Base-by-base conservation (phyloP, 2,113 vertebrate species). In the Connochaetes taurinus region DNA sequence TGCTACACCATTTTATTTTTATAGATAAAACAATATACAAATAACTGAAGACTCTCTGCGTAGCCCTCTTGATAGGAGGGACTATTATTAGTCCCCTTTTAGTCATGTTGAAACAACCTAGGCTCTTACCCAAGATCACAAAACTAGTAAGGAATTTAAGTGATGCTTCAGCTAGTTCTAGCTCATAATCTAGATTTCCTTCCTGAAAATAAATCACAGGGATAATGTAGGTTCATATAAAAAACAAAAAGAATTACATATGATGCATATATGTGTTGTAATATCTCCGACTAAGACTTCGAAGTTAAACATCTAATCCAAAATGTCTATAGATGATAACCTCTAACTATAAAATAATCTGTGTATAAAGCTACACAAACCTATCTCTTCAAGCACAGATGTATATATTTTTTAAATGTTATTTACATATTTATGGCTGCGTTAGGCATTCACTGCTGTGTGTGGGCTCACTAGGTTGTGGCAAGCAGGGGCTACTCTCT, bases 381-480 rank as follows among this genome's bases (percentile, higher is more conserved):
- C 1, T 55, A 36, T 71, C 36, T 91, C 12, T 19, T 90, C 81
- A 82, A 13, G n/a, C 84, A 40, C 13, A 74, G 33, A 33, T 43
- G 1, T 47, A 16, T 52, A 47, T 71, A 36, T 14, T 25, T 25
- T 25, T 2, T 2, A 71, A 23, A 23, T 36, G 12, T 12, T 12
- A 23, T 23, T 21, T 14, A 3, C 25, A 6, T 5, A 13, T 40
- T 74, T 40, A 21, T 12, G 71, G 19, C 71, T 25, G 36, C 3
- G 1, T 13, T 27, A 7, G 36, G 19, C 0, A 2, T 2, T 43
- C 71, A 27, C 7, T 6, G 11, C 36, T 74, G 71, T 3, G 0
- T 7, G 71, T 43, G 71, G 36, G 36, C 6, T 25, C 21, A 7
- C 11, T 6, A 13, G 36, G 71, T 25, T 7, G 71, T 6, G 36